Conservation (phyloP, 2,797 vertebrate species). For the Phyllotis vaccarum region DNA sequence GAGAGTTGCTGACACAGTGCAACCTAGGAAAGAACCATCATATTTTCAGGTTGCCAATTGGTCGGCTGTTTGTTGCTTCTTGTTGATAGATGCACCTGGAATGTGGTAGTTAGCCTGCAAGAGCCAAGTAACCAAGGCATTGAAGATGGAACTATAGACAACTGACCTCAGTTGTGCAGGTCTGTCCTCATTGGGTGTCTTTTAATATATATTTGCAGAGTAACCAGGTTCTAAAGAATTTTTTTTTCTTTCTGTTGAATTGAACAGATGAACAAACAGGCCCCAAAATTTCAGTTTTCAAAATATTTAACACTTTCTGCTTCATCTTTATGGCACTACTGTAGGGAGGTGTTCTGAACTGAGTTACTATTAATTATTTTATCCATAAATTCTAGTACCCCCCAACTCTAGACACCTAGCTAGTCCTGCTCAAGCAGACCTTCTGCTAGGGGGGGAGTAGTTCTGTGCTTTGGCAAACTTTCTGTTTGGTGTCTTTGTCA, state of each 20-base stretch:
- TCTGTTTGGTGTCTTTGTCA: conserved; percentile 51
- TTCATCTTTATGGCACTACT: conserved; percentile 47
- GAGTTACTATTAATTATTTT: conserved; percentile 62
- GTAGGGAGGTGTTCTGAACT: conserved; percentile 57
- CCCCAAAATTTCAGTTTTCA: conserved; percentile 68
- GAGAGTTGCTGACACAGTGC: conserved; percentile 57
- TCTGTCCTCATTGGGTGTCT: conserved; percentile 75
- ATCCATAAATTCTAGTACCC: conserved; percentile 64
- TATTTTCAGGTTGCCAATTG: conserved; percentile 61
- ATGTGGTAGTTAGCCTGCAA: background rate
- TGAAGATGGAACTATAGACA: conserved; percentile 52
- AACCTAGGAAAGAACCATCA: conserved; percentile 56
- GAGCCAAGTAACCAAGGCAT: background rate
- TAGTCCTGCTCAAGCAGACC: background rate
- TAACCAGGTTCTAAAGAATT: conserved; percentile 78
- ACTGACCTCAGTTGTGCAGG: conserved; percentile 74
- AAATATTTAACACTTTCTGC: conserved; percentile 60
- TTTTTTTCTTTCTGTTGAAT: conserved; percentile 61
- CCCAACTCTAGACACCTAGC: conserved; percentile 26
- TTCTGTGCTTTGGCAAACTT: conserved; percentile 22
- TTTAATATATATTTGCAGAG: conserved; percentile 26
- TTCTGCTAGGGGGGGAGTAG: conserved; percentile 37
- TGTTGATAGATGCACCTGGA: conserved; percentile 63
- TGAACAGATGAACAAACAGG: conserved; percentile 71
- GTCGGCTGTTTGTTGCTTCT: conserved; percentile 64